phyloP scores from a whole-genome alignment of 2,113 vertebrate species.

The Tautogolabrus adspersus region DNA sequence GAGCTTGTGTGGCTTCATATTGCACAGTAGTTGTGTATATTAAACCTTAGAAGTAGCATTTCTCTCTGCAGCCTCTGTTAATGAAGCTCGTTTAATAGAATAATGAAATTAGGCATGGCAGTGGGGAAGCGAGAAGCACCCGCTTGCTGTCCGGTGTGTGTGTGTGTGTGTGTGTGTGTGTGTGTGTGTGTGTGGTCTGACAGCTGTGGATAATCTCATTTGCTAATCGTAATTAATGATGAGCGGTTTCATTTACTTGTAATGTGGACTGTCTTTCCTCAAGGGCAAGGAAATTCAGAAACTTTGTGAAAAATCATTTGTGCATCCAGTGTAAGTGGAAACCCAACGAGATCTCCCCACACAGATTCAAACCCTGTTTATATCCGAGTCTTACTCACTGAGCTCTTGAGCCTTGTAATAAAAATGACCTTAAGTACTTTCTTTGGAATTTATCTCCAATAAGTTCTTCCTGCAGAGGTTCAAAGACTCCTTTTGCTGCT shows the following conservation, averaged over 20 bases:
- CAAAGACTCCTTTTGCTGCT: no score
- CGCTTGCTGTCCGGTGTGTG: constrained; percentile 34
- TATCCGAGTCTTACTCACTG: no score
- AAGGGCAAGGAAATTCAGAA: constrained; percentile 68
- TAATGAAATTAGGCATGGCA: constrained; percentile 74
- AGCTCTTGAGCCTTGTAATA: no score
- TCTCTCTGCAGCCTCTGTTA: constrained; percentile 47
- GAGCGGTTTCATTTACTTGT: constrained; percentile 61
- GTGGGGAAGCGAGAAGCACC: constrained; percentile 27
- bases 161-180: constrained; percentile 20
- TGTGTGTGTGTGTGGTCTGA: constrained; percentile 57
- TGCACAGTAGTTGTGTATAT: constrained; percentile 26
- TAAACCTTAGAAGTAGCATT: constrained; percentile 29
- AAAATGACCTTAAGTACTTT: no score
- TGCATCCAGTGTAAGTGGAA: neutral
- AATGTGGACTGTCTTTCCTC: constrained; percentile 61
- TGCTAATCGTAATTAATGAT: constrained; percentile 68
- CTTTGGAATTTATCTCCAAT: no score
- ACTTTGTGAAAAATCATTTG: constrained; percentile 41
- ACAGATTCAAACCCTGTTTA: no score
- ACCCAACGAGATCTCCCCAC: neutral
- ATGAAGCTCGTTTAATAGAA: constrained; percentile 74
- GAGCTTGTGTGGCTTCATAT: neutral
- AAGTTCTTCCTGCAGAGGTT: no score
- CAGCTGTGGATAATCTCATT: constrained; percentile 77